Conservation (phyloP, 2,888 invertebrate genomes). For the Philereme transversata region DNA sequence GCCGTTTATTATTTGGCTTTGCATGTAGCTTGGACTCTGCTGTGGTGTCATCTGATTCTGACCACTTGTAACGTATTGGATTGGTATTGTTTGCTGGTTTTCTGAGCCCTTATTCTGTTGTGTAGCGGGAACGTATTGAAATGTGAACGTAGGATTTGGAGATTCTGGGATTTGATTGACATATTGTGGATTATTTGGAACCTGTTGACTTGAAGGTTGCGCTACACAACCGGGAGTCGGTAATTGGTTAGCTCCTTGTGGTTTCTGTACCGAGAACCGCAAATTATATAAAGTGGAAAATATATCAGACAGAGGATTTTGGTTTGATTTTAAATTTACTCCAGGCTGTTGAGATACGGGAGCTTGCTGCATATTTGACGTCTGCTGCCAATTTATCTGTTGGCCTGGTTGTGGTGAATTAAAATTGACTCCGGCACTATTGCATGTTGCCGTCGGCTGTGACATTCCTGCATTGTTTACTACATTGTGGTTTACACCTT, state of each 20-base stretch:
- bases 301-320: conserved; percentile 29
- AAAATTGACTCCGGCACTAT: conserved; percentile 28
- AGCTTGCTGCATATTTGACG: conserved; percentile 41
- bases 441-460: conserved; percentile 19
- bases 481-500: conserved; percentile 24
- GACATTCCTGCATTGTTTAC: conserved; percentile 19
- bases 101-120: conserved; percentile 16
- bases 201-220: background rate
- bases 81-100: conserved; percentile 17
- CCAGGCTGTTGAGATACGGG: conserved; percentile 33
- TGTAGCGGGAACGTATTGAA: conserved; percentile 28
- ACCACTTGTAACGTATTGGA: conserved; percentile 29
- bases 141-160: conserved; percentile 27
- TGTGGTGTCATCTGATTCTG: conserved; percentile 27
- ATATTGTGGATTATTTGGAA: conserved; percentile 20
- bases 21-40: conserved; percentile 16
- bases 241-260: conserved; percentile 15
- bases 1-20: conserved; percentile 17
- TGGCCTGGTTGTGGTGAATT: conserved; percentile 33
- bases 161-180: conserved; percentile 22
- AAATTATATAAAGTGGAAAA: conserved; percentile 30
- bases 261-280: conserved; percentile 24
- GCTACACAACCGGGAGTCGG: background rate
- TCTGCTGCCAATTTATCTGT: conserved; percentile 45
- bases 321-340: conserved; percentile 25